Evolutionary conservation across 2,888 invertebrate genomes (phyloP), one percentile per base, ranked within the genome.

Genomic region (Synanthedon vespiformis): DNA sequence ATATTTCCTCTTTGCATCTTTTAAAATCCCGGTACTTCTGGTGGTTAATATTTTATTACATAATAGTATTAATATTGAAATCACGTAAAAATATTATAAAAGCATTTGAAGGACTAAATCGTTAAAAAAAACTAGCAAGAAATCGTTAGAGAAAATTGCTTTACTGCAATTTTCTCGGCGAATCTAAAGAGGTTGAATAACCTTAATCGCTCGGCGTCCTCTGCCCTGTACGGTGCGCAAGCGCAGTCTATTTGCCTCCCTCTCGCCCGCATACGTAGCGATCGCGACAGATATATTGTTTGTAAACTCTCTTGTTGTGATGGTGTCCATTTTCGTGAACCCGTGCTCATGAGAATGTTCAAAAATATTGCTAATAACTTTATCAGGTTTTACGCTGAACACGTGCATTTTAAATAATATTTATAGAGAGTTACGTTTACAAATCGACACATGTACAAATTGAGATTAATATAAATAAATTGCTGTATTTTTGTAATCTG

Each of bases 121-220:
- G 10, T 10, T 10, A 34, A 34, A 34, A 34, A 27, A 27, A 27
- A 8, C 27, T 34, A 34, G 10, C 34, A 34, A 34, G 40, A 63
- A 65, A 69, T 65, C 65, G 62, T 62, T 61, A 61, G 59, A 62
- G 67, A 72, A 74, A 71, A 74, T 73, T 68, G 70, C 68, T 63
- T 53, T 57, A 58, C 53, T 58, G 68, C 73, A 73, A 74, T 74
- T 73, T 76, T 70, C 72, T 64, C 64, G 58, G 63, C 65, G 60
- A 63, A 72, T 70, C 65, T 64, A 70, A n/a, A 68, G 70, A 75
- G 62, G 85, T 80, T 81, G 74, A 80, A 77, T 67, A 74, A 83
- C 81, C 82, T 75, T 71, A 68, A 69, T 67, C 64, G 68, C 63
- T 59, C 57, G 57, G 58, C 66, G 69, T 64, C 66, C 64, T 67